These are phyloP conservation scores for Ophioderma brevispina DNA, from an alignment of 35 echinoderm and acorn worm genomes.

Conservation along the genomic window DNA sequence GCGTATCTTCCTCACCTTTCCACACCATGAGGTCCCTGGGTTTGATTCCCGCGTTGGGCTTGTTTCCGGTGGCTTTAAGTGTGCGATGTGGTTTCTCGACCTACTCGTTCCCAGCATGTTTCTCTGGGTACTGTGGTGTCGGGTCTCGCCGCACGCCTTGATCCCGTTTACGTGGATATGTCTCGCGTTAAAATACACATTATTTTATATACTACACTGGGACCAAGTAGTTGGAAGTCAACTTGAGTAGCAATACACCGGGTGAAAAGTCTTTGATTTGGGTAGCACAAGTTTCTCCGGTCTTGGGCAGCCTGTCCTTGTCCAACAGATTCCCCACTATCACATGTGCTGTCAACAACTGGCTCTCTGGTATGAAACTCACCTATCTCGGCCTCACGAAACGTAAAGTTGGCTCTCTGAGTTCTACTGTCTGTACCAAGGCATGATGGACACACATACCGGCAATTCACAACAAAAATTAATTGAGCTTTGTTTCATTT, in stretches of 20 bases:
- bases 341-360: conserved; percentile 88
- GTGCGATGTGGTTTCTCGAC: too few relatives aligned
- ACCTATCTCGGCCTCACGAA: conserved; percentile 27
- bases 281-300: not conserved
- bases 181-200: too few relatives aligned
- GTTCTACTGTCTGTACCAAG: conserved; percentile 7
- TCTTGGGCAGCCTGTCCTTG: not conserved
- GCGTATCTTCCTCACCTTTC: too few relatives aligned
- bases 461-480: too few relatives aligned
- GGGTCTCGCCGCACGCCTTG: too few relatives aligned
- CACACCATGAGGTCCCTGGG: too few relatives aligned
- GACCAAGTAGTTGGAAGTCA: conserved; percentile 2
- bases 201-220: not conserved
- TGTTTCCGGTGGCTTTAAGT: too few relatives aligned
- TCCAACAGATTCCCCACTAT: conserved; percentile 76
- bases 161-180: too few relatives aligned
- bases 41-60: too few relatives aligned
- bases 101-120: too few relatives aligned
- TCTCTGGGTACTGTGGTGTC: too few relatives aligned
- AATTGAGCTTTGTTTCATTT: too few relatives aligned
- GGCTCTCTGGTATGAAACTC: conserved; percentile 32
- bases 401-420: conserved; percentile 4
- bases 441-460: conserved; percentile 63
- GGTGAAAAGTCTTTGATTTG: not conserved
- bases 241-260: not conserved